Percentiles rank a stretch among this genome's conserved stretches.
phyloP scores from a whole-genome alignment of 2,113 vertebrate species.

The Rhea pennata region DNA sequence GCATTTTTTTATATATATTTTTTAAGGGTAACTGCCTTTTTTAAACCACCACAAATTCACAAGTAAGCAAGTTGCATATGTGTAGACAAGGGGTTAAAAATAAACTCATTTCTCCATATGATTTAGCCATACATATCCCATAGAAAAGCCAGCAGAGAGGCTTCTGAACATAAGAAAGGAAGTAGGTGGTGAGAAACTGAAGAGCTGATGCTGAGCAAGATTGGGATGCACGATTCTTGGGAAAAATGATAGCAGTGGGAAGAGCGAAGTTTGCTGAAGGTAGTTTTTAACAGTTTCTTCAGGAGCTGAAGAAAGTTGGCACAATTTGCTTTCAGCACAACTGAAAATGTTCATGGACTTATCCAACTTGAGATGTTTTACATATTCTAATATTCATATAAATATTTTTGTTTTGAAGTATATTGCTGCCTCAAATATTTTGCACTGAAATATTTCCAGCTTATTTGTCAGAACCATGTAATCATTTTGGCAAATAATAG shows the following conservation, averaged over 20 bases:
- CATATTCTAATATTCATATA: constrained; percentile 7
- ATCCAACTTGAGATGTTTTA: background rate
- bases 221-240: background rate
- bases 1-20: background rate
- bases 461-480: constrained; percentile 45
- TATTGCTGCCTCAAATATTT: constrained; percentile 19
- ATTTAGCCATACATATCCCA: background rate
- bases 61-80: background rate
- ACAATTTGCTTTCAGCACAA: accelerated
- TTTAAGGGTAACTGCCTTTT: background rate
- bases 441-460: constrained; percentile 23
- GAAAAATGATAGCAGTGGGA: background rate
- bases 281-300: background rate
- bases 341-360: background rate
- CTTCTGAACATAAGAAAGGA: constrained; percentile 1
- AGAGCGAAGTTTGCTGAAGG: background rate
- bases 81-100: background rate
- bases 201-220: background rate
- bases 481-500: constrained; percentile 58
- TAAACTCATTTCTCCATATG: background rate
- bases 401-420: constrained; percentile 38
- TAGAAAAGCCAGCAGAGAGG: background rate
- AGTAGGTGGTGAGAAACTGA: constrained; percentile 43
- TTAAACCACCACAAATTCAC: background rate
- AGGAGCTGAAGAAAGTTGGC: background rate